Conservation (phyloP, 2,888 invertebrate genomes). For the Dusona sp. region DNA sequence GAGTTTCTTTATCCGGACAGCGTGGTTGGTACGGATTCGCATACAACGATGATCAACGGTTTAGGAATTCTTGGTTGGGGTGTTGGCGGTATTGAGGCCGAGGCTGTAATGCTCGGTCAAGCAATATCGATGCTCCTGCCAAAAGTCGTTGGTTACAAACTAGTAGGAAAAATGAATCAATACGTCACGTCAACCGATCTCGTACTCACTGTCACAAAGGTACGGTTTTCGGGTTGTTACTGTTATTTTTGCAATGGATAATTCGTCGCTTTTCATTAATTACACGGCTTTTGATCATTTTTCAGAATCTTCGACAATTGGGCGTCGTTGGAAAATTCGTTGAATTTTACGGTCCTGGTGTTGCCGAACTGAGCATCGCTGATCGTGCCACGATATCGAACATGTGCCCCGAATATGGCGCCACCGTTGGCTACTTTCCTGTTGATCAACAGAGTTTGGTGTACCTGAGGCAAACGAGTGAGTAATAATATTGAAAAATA, state of each 20-base stretch:
- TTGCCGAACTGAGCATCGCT: slow-evolving; percentile 95
- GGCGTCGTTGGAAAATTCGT: slow-evolving; percentile 99
- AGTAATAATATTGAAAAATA: slow-evolving; percentile 67
- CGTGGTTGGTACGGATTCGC: slow-evolving; percentile 98
- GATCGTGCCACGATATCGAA: slow-evolving; percentile 99
- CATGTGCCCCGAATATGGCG: slow-evolving; percentile 99
- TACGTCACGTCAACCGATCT: slow-evolving; percentile 98
- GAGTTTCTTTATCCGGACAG: slow-evolving; percentile 93
- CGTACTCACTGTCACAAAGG: slow-evolving; percentile 98
- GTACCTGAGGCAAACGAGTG: slow-evolving; percentile 95
- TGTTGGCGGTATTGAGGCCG: slow-evolving; percentile 98
- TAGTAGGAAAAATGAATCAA: slow-evolving; percentile 92
- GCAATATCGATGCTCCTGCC: slow-evolving; percentile 98
- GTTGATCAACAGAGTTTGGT: slow-evolving; percentile 92
- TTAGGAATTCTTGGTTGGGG: slow-evolving; percentile 99
- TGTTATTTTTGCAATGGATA: slow-evolving; percentile 5
- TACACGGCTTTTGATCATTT: slow-evolving; percentile 53
- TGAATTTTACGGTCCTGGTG: slow-evolving; percentile 98
- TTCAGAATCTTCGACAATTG: slow-evolving; percentile 89
- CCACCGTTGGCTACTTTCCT: slow-evolving; percentile 98
- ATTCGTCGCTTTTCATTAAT: slow-evolving; percentile 26
- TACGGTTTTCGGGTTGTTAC: slow-evolving; percentile 80
- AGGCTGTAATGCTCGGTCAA: slow-evolving; percentile 99
- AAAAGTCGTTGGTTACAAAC: slow-evolving; percentile 97
- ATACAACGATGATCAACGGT: slow-evolving; percentile 99